These are phyloP conservation scores for Cervus canadensis DNA, from an alignment of 2,113 vertebrate species.

Conservation along the genomic window DNA sequence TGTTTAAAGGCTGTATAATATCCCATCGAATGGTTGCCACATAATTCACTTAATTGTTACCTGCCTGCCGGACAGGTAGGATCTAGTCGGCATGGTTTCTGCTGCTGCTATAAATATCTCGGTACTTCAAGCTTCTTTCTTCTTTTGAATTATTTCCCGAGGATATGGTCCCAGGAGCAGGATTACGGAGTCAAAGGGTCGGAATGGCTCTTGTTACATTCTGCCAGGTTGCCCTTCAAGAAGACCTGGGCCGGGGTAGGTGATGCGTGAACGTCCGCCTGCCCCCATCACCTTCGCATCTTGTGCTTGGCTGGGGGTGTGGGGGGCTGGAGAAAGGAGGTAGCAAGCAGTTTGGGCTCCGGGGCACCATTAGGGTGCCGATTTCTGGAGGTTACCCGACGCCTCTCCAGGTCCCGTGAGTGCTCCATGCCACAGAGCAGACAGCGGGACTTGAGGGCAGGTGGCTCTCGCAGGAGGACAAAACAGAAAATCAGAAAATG, in stretches of 20 bases:
- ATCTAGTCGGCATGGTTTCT: neutral
- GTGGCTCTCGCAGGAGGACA: neutral
- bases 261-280: accelerated
- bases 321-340: accelerated
- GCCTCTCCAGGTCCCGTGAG: accelerated
- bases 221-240: neutral
- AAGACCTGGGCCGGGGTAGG: neutral
- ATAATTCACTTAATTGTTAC: neutral
- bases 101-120: neutral
- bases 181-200: neutral
- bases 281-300: accelerated
- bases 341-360: too few relatives aligned
- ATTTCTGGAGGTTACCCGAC: neutral
- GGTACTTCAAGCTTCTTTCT: neutral
- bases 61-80: neutral
- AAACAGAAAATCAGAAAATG: accelerated
- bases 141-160: neutral
- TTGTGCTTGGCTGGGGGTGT: neutral
- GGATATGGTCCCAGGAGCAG: neutral
- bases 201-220: accelerated
- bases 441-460: accelerated
- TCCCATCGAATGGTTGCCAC: neutral
- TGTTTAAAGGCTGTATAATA: neutral
- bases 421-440: neutral
- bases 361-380: accelerated